Percentiles rank a stretch among this genome's conserved stretches.
Evolutionary conservation across 2,888 invertebrate genomes (phyloP).

Genomic region (Timema podura): DNA sequence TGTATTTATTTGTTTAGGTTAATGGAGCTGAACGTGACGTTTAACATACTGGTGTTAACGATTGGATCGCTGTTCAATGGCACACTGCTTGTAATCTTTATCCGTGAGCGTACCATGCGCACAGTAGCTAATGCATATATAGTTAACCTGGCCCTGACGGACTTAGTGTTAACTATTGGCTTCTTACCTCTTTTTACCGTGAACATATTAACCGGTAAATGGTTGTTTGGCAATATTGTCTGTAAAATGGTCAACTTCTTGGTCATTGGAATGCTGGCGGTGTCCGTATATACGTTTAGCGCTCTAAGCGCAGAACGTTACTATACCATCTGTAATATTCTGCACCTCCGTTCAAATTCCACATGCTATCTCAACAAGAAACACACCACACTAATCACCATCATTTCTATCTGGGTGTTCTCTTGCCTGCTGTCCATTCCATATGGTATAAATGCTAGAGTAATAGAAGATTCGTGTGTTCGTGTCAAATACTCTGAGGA

Average conservation of each 20-base stretch:
- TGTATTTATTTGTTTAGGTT: neutral
- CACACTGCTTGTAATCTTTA: slow-evolving; percentile 1
- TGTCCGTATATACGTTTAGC: neutral
- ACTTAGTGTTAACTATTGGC: neutral
- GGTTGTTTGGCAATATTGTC: neutral
- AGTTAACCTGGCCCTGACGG: slow-evolving; percentile 1
- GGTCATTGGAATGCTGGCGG: neutral
- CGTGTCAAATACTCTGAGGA: slow-evolving; percentile 11
- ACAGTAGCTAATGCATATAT: slow-evolving; percentile 8
- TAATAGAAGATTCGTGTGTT: neutral
- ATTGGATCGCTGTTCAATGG: neutral
- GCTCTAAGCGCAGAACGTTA: slow-evolving; percentile 6
- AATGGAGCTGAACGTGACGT: neutral
- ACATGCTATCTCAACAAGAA: no score
- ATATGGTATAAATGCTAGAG: neutral
- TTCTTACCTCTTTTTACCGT: neutral
- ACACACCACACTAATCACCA: neutral
- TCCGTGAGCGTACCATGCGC: slow-evolving; percentile 7
- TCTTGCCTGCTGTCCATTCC: neutral
- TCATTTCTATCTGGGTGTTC: neutral
- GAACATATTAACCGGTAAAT: neutral
- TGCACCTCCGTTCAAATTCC: neutral
- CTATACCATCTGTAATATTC: neutral
- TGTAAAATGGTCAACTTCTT: slow-evolving; percentile 10
- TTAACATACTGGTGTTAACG: slow-evolving; percentile 4